Percentiles rank a stretch among this genome's conserved stretches.
Evolutionary conservation across 2,113 vertebrate genomes (phyloP).

Genomic region (Paraplagusia blochii): DNA sequence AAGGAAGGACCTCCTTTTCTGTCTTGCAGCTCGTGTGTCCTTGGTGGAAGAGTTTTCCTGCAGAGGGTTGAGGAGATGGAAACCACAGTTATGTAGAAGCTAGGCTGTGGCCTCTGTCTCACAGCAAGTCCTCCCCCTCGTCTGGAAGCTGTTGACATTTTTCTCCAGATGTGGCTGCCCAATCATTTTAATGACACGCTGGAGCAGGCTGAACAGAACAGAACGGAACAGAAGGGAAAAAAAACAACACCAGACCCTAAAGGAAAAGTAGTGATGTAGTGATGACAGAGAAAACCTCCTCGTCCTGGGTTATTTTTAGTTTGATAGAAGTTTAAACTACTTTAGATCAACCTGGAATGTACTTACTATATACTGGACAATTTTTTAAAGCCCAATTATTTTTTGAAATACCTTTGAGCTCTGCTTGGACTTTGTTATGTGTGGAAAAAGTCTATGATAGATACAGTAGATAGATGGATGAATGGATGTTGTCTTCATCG

Average conservation of each 20-base stretch:
- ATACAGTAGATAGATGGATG: too few relatives aligned
- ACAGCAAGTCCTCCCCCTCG: slow-evolving; percentile 51
- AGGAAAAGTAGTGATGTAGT: not conserved
- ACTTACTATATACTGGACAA: too few relatives aligned
- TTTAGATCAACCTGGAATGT: too few relatives aligned
- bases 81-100: slow-evolving; percentile 65
- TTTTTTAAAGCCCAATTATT: too few relatives aligned
- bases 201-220: slow-evolving; percentile 14
- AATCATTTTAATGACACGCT: slow-evolving; percentile 45
- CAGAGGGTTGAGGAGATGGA: slow-evolving; percentile 27
- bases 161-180: slow-evolving; percentile 66
- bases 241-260: slow-evolving; percentile 22
- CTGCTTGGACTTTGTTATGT: too few relatives aligned
- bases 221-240: slow-evolving; percentile 22
- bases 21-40: not conserved
- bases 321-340: too few relatives aligned
- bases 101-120: slow-evolving; percentile 50
- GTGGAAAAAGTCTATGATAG: too few relatives aligned
- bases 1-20: slow-evolving; percentile 1
- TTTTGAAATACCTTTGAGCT: too few relatives aligned
- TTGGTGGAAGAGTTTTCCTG: slow-evolving; percentile 30
- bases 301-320: not conserved
- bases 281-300: not conserved
- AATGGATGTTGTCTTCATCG: too few relatives aligned
- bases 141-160: slow-evolving; percentile 63